These are phyloP conservation scores for Helicoverpa armigera DNA, from an alignment of 1,140 invertebrate genomes.

Conservation along the genomic window DNA sequence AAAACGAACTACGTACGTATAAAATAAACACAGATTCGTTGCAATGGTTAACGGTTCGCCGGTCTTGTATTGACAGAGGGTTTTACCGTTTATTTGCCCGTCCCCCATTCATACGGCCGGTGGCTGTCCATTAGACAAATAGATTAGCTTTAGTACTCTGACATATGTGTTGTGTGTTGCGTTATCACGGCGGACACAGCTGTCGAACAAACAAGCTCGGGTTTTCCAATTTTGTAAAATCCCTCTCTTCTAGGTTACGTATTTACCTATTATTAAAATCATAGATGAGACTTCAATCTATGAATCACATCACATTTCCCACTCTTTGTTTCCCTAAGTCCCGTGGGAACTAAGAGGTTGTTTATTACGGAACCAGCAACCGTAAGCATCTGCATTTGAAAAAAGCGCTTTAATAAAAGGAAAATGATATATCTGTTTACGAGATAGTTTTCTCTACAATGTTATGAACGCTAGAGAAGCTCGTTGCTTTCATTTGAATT, in stretches of 20 bases:
- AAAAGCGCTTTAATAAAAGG: neutral
- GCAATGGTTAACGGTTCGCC: constrained; percentile 42
- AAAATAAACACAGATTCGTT: constrained; percentile 45
- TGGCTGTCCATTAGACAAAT: constrained; percentile 37
- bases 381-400: neutral
- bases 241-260: too few relatives aligned
- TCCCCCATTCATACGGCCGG: constrained; percentile 32
- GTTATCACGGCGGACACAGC: neutral
- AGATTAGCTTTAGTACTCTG: constrained; percentile 25
- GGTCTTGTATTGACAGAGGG: constrained; percentile 50
- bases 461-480: neutral
- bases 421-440: constrained; percentile 12
- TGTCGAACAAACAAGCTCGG: neutral
- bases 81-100: constrained; percentile 40
- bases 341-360: neutral
- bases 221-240: neutral
- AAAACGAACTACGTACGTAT: constrained; percentile 15
- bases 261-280: too few relatives aligned
- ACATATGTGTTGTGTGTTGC: neutral
- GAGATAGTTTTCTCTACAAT: neutral
- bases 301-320: neutral
- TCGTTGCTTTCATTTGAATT: constrained; percentile 24
- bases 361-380: neutral
- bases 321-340: neutral
- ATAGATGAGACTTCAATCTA: too few relatives aligned